phyloP scores from a whole-genome alignment of 2,113 vertebrate species.

The Dasypus novemcinctus region DNA sequence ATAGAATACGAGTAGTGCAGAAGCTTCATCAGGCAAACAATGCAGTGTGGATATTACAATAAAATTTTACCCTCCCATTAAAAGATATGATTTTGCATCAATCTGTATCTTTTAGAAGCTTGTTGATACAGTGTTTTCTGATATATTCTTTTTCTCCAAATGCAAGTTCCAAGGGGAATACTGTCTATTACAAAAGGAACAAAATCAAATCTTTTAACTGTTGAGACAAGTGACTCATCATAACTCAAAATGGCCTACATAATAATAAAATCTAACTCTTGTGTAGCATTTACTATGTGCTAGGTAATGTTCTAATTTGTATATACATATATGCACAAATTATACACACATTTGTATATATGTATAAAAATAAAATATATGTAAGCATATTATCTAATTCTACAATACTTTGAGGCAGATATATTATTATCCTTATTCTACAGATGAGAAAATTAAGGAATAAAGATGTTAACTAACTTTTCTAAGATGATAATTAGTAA shows the following conservation, averaged over 20 bases:
- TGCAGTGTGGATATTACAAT: background rate
- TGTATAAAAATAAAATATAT: no score
- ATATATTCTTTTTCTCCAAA: constrained; percentile 16
- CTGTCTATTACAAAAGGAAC: background rate
- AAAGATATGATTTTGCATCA: background rate
- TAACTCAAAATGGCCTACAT: background rate
- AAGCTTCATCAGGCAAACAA: background rate
- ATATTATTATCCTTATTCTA: background rate
- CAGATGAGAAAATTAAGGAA: background rate
- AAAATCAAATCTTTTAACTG: background rate
- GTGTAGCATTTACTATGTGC: background rate
- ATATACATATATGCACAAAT: no score
- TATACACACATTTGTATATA: no score
- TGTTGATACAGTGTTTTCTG: background rate
- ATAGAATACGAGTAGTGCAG: background rate
- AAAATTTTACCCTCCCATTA: background rate
- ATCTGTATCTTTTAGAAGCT: background rate
- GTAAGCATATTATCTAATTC: background rate
- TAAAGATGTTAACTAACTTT: background rate
- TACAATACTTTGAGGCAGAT: background rate
- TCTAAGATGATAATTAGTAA: background rate
- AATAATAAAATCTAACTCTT: background rate
- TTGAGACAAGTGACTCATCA: background rate
- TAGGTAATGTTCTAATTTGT: background rate
- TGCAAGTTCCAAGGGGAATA: background rate